Base-by-base conservation (phyloP, 2,888 invertebrate species). In the Caenorhabditis sp. region DNA sequence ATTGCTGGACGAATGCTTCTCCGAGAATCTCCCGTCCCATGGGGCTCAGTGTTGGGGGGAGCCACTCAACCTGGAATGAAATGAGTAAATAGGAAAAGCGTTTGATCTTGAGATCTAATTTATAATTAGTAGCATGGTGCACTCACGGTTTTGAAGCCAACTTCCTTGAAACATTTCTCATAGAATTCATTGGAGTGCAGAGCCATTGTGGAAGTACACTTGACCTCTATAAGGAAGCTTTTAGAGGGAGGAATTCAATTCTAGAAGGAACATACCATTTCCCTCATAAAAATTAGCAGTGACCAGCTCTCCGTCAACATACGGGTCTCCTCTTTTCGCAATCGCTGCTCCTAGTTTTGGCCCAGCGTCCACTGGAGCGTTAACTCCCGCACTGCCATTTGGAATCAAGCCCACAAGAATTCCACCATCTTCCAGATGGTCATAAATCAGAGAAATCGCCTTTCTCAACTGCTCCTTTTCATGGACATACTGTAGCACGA, bases 401-500 rank as follows among this genome's bases (percentile, higher is more conserved):
- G 79, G 79, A 47, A 80, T 55, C 50, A 80, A 26, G 9, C 67
- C 79, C 15, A 62, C 44, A 11, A 80, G 55, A 8, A 80, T 3
- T 56, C 67, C 79, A 13, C 50, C 62, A 0, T 50, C 37, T 2
- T 67, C 47, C 18, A 72, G 40, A 40, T 71, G 67, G 8, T 62
- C 55, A 13, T 26, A 58, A 65, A 76, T 81, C 24, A 64, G 22
- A 0, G 8, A 13, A 18, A 74, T 81, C 0, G 67, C 74, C n/a
- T 53, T 60, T 26, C 50, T 47, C 9, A 81, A 51, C 4, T 76
- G 22, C 18, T 58, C 47, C 15, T 81, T 81, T 2, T 81, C 61
- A 50, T 81, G 76, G 5, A 81, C 67, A 40, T 71, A 81, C 47
- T 81, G 80, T 1, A 81, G 67, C 0, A 81, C 80, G n/a, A 81